Conservation (phyloP, 1,140 invertebrate species). For the Platyscapa corneri region DNA sequence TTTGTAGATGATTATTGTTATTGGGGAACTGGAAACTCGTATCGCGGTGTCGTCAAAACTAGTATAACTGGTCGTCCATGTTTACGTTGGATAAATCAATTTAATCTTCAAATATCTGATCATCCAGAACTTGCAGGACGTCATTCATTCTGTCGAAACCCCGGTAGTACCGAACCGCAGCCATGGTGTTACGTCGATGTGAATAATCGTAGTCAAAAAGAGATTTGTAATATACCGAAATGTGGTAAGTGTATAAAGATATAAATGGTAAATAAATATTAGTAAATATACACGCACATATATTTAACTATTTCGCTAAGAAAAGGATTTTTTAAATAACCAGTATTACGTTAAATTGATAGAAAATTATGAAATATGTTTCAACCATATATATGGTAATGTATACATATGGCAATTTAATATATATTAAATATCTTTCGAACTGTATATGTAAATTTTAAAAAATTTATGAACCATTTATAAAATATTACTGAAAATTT, state of each 20-base stretch:
- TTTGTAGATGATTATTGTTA: conserved; percentile 86
- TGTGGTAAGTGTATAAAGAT: conserved; percentile 77
- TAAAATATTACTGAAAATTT: too few relatives aligned
- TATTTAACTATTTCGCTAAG: too few relatives aligned
- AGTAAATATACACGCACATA: too few relatives aligned
- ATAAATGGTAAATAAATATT: background rate
- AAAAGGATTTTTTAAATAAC: too few relatives aligned
- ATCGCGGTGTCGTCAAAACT: conserved; percentile 84
- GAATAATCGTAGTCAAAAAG: conserved; percentile 79
- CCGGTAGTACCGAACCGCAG: conserved; percentile 82
- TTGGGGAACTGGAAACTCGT: conserved; percentile 87
- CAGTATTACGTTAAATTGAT: too few relatives aligned
- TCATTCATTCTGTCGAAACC: conserved; percentile 96
- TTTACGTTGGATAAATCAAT: conserved; percentile 87
- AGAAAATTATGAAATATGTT: too few relatives aligned
- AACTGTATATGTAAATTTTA: too few relatives aligned
- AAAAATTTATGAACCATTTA: too few relatives aligned
- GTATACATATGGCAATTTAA: too few relatives aligned
- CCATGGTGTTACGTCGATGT: conserved; percentile 95
- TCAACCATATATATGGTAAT: too few relatives aligned
- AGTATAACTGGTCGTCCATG: conserved; percentile 85
- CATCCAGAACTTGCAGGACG: conserved; percentile 88
- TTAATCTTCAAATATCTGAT: conserved; percentile 83
- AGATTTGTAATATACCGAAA: conserved; percentile 89
- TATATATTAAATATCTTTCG: too few relatives aligned